phyloP scores from a whole-genome alignment of 1,140 invertebrate genomes.

The Magallana ariakensis region DNA sequence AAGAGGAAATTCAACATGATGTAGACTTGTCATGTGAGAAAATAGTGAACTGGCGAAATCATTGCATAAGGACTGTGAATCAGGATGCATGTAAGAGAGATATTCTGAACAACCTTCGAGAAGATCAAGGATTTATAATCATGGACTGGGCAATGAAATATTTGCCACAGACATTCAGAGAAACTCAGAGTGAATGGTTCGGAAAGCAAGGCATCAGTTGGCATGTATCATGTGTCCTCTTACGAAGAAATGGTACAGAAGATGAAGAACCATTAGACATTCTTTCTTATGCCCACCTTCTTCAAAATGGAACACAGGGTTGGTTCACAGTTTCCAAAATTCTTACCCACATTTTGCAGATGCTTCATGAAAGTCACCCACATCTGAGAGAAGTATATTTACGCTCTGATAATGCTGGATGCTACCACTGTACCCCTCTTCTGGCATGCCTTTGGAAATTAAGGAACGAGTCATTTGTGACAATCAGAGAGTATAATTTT shows the following conservation, averaged over 20 bases:
- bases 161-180: constrained; percentile 36
- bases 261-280: constrained; percentile 1
- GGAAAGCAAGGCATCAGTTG: constrained; percentile 28
- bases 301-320: not conserved
- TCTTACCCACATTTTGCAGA: not conserved
- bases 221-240: constrained; percentile 16
- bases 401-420: constrained; percentile 46
- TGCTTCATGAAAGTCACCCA: constrained; percentile 6
- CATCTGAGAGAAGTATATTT: not conserved
- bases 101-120: not conserved
- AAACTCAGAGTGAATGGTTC: constrained; percentile 26
- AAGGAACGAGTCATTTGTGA: too few species aligned
- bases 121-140: too few species aligned
- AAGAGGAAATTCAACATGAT: not conserved
- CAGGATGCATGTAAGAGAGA: constrained; percentile 25
- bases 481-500: too few species aligned
- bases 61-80: constrained; percentile 44
- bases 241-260: constrained; percentile 2
- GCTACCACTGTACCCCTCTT: constrained; percentile 33
- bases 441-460: too few species aligned
- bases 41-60: constrained; percentile 9
- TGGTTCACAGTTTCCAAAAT: constrained; percentile 5
- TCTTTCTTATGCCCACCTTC: not conserved
- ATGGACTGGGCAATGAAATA: constrained; percentile 43
- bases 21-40: constrained; percentile 12